Conservation (phyloP, 1,140 invertebrate genomes). For the Araneus ventricosus region DNA sequence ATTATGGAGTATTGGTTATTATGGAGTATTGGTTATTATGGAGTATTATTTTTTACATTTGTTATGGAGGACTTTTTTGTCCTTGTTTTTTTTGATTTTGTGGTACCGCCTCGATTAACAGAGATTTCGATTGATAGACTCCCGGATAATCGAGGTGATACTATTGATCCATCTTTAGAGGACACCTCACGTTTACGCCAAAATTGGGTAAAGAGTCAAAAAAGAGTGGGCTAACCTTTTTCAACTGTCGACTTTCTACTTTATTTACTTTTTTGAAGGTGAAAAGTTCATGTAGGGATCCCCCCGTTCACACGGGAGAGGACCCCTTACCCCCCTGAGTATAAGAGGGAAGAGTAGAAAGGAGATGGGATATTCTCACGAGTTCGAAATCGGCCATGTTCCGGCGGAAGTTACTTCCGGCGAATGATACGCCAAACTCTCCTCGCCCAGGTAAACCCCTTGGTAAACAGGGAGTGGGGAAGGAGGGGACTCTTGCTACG, state of each 20-base stretch:
- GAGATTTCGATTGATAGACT: too few relatives aligned
- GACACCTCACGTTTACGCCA: background rate
- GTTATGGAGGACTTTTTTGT: too few relatives aligned
- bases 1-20: too few relatives aligned
- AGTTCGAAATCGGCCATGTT: slow-evolving; percentile 61
- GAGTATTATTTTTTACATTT: too few relatives aligned
- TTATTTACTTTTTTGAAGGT: slow-evolving; percentile 41
- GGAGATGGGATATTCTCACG: slow-evolving; percentile 63
- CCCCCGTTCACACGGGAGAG: slow-evolving; percentile 62
- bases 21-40: too few relatives aligned
- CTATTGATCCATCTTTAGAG: too few relatives aligned
- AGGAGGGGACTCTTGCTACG: background rate
- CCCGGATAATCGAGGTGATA: too few relatives aligned
- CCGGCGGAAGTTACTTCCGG: slow-evolving; percentile 66
- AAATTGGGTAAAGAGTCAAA: background rate
- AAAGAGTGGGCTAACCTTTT: background rate
- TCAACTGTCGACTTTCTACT: background rate
- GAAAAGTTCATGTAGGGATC: slow-evolving; percentile 59
- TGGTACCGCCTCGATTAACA: too few relatives aligned
- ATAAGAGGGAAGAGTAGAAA: slow-evolving; percentile 19
- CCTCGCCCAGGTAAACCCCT: slow-evolving; percentile 6
- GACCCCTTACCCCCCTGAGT: slow-evolving; percentile 9
- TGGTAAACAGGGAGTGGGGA: background rate
- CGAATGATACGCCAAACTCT: background rate
- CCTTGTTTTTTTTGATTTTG: too few relatives aligned